Conservation (phyloP, 2,888 invertebrate species). For the Papilio protenor region DNA sequence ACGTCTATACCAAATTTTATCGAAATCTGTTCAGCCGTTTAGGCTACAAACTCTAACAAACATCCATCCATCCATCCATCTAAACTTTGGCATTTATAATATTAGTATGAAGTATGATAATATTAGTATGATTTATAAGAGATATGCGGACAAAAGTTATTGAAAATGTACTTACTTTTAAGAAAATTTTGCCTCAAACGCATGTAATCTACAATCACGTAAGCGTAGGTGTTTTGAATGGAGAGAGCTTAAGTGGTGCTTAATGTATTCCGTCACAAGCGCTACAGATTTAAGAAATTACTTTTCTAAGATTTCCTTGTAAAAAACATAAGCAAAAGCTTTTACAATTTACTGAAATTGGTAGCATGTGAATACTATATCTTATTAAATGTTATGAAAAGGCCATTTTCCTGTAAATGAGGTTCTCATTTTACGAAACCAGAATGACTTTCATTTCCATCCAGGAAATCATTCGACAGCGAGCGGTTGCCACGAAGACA, state of each 20-base stretch:
- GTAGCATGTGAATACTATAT: slow-evolving; percentile 9
- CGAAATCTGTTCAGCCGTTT: too few relatives aligned
- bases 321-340: neutral
- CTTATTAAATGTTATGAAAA: slow-evolving; percentile 30
- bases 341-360: neutral
- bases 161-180: neutral
- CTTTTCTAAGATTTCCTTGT: neutral
- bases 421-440: slow-evolving; percentile 3
- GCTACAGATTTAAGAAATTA: neutral
- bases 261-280: slow-evolving; percentile 1
- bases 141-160: neutral
- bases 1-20: too few relatives aligned
- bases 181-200: neutral
- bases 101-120: too few relatives aligned
- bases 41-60: too few relatives aligned
- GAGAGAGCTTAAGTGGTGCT: neutral
- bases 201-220: neutral
- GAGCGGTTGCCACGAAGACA: neutral
- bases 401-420: slow-evolving; percentile 11
- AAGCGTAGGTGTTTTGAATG: neutral
- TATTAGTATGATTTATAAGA: too few relatives aligned
- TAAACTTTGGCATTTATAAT: too few relatives aligned
- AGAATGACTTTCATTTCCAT: slow-evolving; percentile 38
- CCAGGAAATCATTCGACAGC: slow-evolving; percentile 23
- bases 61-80: too few relatives aligned